Evolutionary conservation across 1,140 invertebrate species (phyloP), one percentile per base, ranked within the genome.

Genomic region (Neoseiulus cucumeris): DNA sequence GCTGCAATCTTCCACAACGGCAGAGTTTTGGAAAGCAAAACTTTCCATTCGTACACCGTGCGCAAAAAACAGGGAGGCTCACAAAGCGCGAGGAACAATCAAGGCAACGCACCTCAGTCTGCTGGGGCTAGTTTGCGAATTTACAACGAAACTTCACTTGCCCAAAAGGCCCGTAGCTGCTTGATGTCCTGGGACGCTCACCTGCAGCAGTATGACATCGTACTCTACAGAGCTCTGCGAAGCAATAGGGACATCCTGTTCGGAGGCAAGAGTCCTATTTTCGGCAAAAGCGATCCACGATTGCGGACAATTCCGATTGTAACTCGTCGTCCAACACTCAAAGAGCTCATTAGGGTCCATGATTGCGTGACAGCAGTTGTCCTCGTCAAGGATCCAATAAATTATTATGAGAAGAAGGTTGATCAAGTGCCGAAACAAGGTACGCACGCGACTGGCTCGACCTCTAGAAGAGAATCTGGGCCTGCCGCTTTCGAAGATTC

Each of bases 21-120:
- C 25, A 59, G 33, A 33, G 22, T 59, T n/a, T 29, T 59, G 14
- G 14, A 33, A 14, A 25, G 33, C 9, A 59, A 59, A 33, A 59
- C 51, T 17, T 59, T 59, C 51, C 51, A 59, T 20, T 33, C 25
- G 51, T 59, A 59, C 9, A 59, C 51, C n/a, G 51, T 59, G 22
- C 14, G 51, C 25, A 17, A 9, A 25, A 59, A 25, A 25, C 51
- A 25, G 22, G 51, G 51, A 12, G 51, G 51, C 33, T 17, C 17
- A 18, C 14, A 59, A 20, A 59, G 51, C 33, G 1, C 14, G 25
- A 17, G 14, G 14, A 33, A 59, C 51, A 59, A 25, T 33, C 25
- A 59, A 33, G 51, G 14, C 4, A 17, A 14, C 22, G 17, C 51
- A 20, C 25, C 51, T 17, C 25, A 59, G 22, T 59, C 51, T 4